phyloP scores from a whole-genome alignment of 2,113 vertebrate species.

The Ammospiza nelsoni region DNA sequence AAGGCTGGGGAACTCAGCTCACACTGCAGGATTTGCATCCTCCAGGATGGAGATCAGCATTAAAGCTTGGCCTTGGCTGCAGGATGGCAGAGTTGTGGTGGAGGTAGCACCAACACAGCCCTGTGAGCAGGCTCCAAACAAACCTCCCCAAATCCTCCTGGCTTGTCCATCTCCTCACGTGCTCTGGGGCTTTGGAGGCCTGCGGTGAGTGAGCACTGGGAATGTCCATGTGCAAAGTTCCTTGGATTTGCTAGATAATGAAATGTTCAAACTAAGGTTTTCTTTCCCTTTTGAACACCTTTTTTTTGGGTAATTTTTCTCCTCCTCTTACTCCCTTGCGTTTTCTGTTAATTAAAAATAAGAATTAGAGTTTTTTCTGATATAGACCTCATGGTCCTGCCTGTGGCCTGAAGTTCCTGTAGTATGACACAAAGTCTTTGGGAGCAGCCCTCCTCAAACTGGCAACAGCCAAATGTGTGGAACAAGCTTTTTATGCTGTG shows the following conservation, averaged over 20 bases:
- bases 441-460: not conserved
- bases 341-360: not conserved
- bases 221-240: not conserved
- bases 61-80: not conserved
- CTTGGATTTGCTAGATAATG: not conserved
- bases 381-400: not conserved
- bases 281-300: not conserved
- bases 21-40: not conserved
- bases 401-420: not conserved
- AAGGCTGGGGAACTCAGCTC: not conserved
- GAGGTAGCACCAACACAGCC: not conserved
- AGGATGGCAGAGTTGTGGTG: not conserved
- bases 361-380: not conserved
- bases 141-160: not conserved
- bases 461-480: not conserved
- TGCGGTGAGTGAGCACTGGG: not conserved
- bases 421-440: not conserved
- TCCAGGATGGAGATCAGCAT: not conserved
- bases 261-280: not conserved
- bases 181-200: not conserved
- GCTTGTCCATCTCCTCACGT: not conserved
- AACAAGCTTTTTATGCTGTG: not conserved
- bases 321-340: not conserved
- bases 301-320: not conserved
- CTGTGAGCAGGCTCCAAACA: not conserved